phyloP scores from a whole-genome alignment of 2,113 vertebrate species.

The Rhadina sibilatrix region DNA sequence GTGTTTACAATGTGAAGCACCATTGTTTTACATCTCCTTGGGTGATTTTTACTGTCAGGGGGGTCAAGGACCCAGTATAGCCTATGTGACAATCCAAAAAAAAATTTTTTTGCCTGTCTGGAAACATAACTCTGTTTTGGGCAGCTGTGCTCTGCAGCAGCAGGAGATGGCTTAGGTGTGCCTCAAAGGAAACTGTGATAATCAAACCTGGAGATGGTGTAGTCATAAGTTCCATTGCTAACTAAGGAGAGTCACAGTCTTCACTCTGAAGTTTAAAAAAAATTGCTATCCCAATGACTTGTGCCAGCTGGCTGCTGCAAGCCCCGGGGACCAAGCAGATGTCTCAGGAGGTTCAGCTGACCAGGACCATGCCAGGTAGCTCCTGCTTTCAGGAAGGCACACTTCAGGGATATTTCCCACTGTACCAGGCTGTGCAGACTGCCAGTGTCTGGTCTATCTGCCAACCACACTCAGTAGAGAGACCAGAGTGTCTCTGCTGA shows the following conservation, averaged over 20 bases:
- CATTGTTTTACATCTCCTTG: not conserved
- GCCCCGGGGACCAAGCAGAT: accelerated
- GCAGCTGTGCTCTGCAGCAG: not conserved
- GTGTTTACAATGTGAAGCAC: not conserved
- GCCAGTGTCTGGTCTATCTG: not conserved
- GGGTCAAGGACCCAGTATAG: not conserved
- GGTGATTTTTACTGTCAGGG: not conserved
- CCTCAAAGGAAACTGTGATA: not conserved
- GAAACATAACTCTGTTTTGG: not conserved
- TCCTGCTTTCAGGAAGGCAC: not conserved
- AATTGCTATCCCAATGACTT: not conserved
- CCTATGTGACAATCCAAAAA: not conserved
- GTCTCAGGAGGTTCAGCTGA: not conserved
- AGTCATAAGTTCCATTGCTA: not conserved
- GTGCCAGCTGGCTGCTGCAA: not conserved
- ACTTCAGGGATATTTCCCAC: not conserved
- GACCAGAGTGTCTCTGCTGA: not conserved
- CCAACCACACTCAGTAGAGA: not conserved
- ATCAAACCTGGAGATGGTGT: not conserved
- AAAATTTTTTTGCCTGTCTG: not conserved
- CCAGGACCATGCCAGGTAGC: not conserved
- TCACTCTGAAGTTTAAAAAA: not conserved
- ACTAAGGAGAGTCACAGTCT: not conserved
- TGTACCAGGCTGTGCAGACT: not conserved
- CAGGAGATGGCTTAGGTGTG: not conserved